These are phyloP conservation scores for Trichogramma evanescens DNA, from an alignment of 2,888 invertebrate species.

Conservation along the genomic window DNA sequence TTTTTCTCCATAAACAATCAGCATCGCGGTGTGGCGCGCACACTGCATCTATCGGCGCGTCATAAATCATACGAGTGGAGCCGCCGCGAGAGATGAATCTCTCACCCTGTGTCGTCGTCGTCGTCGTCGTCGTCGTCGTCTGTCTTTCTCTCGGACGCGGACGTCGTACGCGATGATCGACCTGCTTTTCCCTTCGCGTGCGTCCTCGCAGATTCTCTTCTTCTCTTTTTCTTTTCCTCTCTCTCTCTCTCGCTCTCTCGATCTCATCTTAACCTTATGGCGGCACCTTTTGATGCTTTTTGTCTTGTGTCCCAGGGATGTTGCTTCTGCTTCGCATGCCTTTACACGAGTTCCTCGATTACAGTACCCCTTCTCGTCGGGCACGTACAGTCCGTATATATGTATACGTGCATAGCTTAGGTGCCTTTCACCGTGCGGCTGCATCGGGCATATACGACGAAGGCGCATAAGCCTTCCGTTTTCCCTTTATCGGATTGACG, in stretches of 20 bases:
- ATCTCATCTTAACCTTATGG: slow-evolving; percentile 4
- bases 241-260: no score
- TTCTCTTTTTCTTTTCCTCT: no score
- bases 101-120: neutral
- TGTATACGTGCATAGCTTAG: no score
- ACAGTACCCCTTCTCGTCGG: neutral
- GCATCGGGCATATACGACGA: no score
- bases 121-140: neutral
- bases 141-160: neutral
- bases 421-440: no score
- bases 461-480: no score
- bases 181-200: neutral
- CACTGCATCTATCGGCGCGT: slow-evolving; percentile 1
- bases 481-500: no score
- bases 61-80: neutral
- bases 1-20: neutral
- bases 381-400: no score
- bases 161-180: neutral
- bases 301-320: slow-evolving; percentile 19
- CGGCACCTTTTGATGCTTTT: slow-evolving; percentile 41
- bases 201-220: neutral
- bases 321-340: slow-evolving; percentile 36
- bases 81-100: neutral
- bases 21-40: slow-evolving; percentile 5
- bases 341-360: slow-evolving; percentile 7